A percentile compares a stretch with the other conserved stretches of the same genome.
Conservation (phyloP, 2,113 vertebrate genomes). For the Brienomyrus brachyistius region DNA sequence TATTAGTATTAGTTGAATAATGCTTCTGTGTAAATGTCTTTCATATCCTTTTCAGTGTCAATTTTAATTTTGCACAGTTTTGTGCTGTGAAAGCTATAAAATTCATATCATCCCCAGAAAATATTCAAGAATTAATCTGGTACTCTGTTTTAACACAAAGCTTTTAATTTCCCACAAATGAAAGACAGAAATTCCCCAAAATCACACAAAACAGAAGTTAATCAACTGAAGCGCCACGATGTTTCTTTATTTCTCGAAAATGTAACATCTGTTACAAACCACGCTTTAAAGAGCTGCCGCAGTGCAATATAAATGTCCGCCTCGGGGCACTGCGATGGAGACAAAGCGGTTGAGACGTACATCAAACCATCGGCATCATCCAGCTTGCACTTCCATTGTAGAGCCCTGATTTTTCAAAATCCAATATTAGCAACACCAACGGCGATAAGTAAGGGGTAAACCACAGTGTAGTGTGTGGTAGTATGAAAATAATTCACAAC, state of each 20-base stretch:
- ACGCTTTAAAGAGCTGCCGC: not conserved
- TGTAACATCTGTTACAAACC: not conserved
- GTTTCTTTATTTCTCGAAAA: not conserved
- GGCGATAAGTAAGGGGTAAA: not conserved
- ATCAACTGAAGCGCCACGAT: not conserved
- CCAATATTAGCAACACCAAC: not conserved
- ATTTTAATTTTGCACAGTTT: not conserved
- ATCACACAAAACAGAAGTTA: not conserved
- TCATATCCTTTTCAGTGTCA: not conserved
- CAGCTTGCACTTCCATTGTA: not conserved
- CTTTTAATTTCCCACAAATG: not conserved
- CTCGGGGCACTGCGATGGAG: not conserved
- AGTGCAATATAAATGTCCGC: not conserved
- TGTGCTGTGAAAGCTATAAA: slow-evolving; percentile 1
- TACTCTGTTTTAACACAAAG: not conserved
- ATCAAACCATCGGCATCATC: not conserved
- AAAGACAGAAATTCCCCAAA: not conserved
- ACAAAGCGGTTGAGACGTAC: not conserved
- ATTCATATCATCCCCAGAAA: not conserved
- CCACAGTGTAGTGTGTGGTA: not conserved
- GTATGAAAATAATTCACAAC: not conserved
- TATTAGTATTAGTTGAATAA: not conserved
- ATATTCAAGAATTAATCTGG: not conserved
- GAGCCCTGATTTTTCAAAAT: not conserved
- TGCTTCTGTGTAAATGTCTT: not conserved